Percentiles rank a stretch among this genome's conserved stretches.
Evolutionary conservation across 1,140 invertebrate genomes (phyloP).

Genomic region (Oryctes rhinoceros): DNA sequence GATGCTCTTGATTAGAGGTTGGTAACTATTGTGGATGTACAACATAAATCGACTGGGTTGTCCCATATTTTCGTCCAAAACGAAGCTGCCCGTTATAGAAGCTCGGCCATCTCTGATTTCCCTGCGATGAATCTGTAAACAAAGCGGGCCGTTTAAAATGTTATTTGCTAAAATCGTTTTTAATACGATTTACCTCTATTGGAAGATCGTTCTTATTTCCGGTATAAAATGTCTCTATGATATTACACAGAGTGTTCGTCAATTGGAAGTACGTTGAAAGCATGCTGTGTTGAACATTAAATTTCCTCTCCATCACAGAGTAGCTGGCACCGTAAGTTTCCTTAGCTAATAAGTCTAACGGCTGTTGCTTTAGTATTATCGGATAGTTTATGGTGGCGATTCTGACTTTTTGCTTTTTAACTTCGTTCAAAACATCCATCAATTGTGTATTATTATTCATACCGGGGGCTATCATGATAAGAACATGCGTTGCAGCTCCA

Average conservation of each 20-base stretch:
- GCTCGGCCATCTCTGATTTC: conserved; percentile 61
- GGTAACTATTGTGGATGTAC: conserved; percentile 63
- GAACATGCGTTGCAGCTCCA: conserved; percentile 64
- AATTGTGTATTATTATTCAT: conserved; percentile 58
- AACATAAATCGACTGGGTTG: conserved; percentile 63
- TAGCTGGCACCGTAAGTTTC: conserved; percentile 62
- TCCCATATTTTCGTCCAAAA: conserved; percentile 62
- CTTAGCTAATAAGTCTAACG: conserved; percentile 62
- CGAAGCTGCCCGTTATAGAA: conserved; percentile 63
- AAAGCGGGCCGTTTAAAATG: conserved; percentile 42
- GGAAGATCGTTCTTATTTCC: conserved; percentile 64
- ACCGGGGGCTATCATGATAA: conserved; percentile 66
- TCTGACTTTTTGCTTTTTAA: conserved; percentile 58
- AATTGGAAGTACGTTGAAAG: conserved; percentile 66
- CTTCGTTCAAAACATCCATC: conserved; percentile 55
- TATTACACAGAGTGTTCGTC: conserved; percentile 63
- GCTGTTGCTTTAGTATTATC: conserved; percentile 54
- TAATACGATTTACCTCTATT: conserved; percentile 61
- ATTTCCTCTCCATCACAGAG: conserved; percentile 63
- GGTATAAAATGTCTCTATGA: conserved; percentile 63
- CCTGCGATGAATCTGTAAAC: conserved; percentile 60
- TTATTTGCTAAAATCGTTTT: conserved; percentile 17
- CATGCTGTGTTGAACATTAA: conserved; percentile 63
- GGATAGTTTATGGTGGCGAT: conserved; percentile 66
- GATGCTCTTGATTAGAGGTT: conserved; percentile 62